Evolutionary conservation across 2,113 vertebrate genomes (phyloP).

Genomic region (Grallaria varia): DNA sequence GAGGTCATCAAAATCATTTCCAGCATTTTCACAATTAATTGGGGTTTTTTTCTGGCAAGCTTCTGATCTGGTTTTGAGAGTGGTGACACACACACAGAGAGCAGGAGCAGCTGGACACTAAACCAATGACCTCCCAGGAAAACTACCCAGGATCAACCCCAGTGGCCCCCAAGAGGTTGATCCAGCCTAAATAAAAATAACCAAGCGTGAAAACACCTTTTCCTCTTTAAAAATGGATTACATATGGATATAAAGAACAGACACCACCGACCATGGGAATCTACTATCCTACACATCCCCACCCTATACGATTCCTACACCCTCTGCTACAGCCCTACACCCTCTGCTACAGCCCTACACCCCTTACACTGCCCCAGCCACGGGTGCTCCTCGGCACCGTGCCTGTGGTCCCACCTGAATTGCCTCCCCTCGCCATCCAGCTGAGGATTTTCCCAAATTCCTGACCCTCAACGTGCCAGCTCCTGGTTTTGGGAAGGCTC

Average conservation of each 20-base stretch:
- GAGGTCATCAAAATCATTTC: constrained; percentile 56
- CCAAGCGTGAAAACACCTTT: neutral
- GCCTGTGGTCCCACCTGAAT: neutral
- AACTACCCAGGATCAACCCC: neutral
- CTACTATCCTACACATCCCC: neutral
- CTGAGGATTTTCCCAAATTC: neutral
- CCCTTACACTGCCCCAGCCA: neutral
- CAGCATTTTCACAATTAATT: constrained; percentile 56
- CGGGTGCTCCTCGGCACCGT: neutral
- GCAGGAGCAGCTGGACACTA: neutral
- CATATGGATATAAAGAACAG: neutral
- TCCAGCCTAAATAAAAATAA: neutral
- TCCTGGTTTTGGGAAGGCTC: neutral
- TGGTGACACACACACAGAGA: neutral
- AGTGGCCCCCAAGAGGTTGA: neutral
- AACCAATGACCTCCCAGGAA: neutral
- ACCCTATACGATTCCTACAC: neutral
- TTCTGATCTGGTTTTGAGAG: constrained; percentile 5
- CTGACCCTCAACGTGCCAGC: neutral
- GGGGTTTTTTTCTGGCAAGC: neutral
- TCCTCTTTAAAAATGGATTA: neutral
- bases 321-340: neutral
- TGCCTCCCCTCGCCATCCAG: neutral
- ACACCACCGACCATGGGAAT: neutral
- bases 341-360: neutral